Base-by-base conservation (phyloP, 2,113 vertebrate species). In the Arothron firmamentum region DNA sequence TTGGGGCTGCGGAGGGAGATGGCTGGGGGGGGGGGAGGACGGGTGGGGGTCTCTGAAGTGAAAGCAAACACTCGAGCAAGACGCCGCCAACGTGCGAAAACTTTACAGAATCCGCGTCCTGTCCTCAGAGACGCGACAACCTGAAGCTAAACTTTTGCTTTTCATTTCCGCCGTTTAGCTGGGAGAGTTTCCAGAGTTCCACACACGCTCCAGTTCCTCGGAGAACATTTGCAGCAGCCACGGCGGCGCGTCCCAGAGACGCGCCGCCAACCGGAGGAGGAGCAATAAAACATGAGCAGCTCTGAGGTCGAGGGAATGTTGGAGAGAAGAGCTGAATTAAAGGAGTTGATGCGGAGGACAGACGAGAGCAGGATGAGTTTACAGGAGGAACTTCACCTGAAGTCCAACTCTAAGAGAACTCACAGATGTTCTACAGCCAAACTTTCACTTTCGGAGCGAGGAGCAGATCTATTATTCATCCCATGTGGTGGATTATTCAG, bases 251-350 rank as follows among this genome's bases (percentile, higher is more conserved):
- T 72, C 61, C 45, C 65, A 4, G 59, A 43, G 70, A 74, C 10
- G 54, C 38, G 43, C 21, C 62, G 21, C 67, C 16, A 0, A 42
- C 6, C 58, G 67, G 51, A 54, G 20, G 59, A 64, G 53, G 45
- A n/a, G 45, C 21, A 77, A 76, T 76, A 65, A 70, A 64, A 74
- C 38, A 67, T 58, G 62, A 70, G 62, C 4, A 3, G 14, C 6
- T 13, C 48, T 48, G 45, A 60, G 59, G 65, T 42, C 15, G 60
- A 48, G 57, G 64, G 73, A 59, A 57, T 64, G 31, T 70, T 51
- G 50, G 47, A 75, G 51, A 20, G 67, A 67, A 16, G 50, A 48
- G 56, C 60, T 17, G 45, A 65, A 60, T 59, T 73, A 43, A 45
- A 46, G 72, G n/a, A 50, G 53, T 20, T 46, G 57, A 56, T 34